Conservation (phyloP, 2,888 invertebrate genomes). For the Salticus scenicus region DNA sequence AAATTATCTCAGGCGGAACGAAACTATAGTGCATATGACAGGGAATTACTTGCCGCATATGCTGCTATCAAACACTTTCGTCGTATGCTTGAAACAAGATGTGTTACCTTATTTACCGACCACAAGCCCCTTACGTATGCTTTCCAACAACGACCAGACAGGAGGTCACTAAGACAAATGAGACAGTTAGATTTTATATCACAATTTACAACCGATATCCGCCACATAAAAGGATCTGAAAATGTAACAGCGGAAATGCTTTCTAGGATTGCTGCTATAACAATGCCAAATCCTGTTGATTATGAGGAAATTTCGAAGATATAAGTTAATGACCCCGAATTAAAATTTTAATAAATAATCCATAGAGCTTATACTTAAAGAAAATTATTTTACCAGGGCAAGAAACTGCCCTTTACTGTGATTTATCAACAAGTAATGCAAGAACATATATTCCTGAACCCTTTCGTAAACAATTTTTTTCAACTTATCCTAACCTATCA, state of each 20-base stretch:
- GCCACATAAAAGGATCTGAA: constrained; percentile 72
- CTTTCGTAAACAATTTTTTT: constrained; percentile 5
- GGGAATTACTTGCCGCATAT: constrained; percentile 73
- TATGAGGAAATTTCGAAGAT: constrained; percentile 11
- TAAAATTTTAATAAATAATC: neutral
- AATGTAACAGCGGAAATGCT: constrained; percentile 49
- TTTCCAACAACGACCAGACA: constrained; percentile 6
- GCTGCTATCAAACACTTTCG: constrained; percentile 71
- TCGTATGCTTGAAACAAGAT: constrained; percentile 68
- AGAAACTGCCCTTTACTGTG: constrained; percentile 7
- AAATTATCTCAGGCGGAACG: constrained; percentile 23
- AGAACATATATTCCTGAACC: constrained; percentile 30
- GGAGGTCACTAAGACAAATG: constrained; percentile 74
- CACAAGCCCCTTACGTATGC: constrained; percentile 71
- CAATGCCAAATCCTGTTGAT: neutral
- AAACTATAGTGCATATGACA: constrained; percentile 64
- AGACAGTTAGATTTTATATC: constrained; percentile 73
- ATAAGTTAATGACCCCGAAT: neutral
- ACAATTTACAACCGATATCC: constrained; percentile 75
- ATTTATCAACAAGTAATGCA: constrained; percentile 16
- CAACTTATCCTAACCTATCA: neutral
- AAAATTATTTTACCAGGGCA: no score
- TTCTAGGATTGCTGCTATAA: constrained; percentile 7
- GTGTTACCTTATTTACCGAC: constrained; percentile 36
- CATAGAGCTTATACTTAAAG: no score